A percentile compares a stretch with the other conserved stretches of the same genome.
Evolutionary conservation across 2,113 vertebrate genomes (phyloP).

Genomic region (Lutjanus erythropterus): DNA sequence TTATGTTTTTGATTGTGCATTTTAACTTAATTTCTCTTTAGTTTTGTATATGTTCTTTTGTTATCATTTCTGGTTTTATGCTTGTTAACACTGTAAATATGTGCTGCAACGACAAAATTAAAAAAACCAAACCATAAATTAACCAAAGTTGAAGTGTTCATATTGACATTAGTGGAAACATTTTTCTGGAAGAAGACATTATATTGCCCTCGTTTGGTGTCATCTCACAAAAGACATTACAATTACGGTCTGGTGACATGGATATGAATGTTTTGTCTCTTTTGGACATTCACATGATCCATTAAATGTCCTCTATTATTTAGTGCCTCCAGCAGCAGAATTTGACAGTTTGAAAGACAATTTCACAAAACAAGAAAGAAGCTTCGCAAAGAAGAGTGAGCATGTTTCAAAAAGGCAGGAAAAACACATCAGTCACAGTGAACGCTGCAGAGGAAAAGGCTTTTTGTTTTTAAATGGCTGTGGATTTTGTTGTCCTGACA

Average conservation of each 20-base stretch:
- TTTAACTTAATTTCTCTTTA: too few relatives aligned
- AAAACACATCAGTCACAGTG: slow-evolving; percentile 33
- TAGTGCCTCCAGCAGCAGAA: neutral
- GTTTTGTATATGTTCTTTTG: too few relatives aligned
- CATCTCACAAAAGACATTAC: too few relatives aligned
- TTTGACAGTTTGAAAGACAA: slow-evolving; percentile 19
- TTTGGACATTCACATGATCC: neutral
- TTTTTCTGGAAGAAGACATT: neutral
- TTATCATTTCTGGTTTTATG: too few relatives aligned
- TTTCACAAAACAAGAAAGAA: slow-evolving; percentile 34
- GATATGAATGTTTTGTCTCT: neutral
- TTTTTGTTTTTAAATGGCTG: neutral
- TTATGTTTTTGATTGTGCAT: too few relatives aligned
- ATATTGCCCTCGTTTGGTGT: too few relatives aligned
- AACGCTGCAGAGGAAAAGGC: neutral
- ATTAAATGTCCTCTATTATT: slow-evolving; percentile 17
- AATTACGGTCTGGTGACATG: neutral
- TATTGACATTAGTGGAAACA: neutral
- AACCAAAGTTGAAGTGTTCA: too few relatives aligned
- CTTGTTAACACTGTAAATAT: too few relatives aligned
- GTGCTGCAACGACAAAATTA: too few relatives aligned
- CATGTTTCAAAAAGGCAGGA: slow-evolving; percentile 11
- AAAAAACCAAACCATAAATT: too few relatives aligned
- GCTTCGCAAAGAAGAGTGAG: slow-evolving; percentile 17
- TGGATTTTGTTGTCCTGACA: slow-evolving; percentile 36